Base-by-base conservation (phyloP, 2,113 vertebrate genomes). In the Mionectes macconnelli region DNA sequence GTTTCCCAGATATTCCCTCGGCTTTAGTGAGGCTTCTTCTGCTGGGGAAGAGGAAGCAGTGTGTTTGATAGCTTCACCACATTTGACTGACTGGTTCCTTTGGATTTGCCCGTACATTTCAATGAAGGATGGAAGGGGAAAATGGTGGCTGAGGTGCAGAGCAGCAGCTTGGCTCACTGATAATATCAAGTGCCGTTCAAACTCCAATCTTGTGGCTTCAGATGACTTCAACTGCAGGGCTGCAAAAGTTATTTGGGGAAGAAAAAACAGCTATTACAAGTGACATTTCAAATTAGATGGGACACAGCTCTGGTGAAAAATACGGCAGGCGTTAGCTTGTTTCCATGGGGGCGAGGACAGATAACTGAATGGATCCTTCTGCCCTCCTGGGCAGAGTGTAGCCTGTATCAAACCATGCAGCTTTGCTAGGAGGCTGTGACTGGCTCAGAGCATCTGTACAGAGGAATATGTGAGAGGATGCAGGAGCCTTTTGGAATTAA, bases 271-370 rank as follows among this genome's bases (percentile, higher is more conserved):
- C 90, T 94, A 62, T 84, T 94, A 73, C 66, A 77, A 91, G 90
- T 83, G 82, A 88, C 87, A 78, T 88, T 88, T 76, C 84, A 84
- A 94, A 92, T 84, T 64, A 68, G 60, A 84, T 86, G 85, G 76
- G 85, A 84, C n/a, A 67, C 27, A 80, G 72, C n/a, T 81, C 45
- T 78, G 0, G 0, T 88, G 73, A 90, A 95, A 44, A 95, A 70
- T 81, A 91, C 64, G 75, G 68, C 68, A 47, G 35, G 47, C 35
- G 78, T 90, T 75, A 74, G n/a, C 82, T 84, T 86, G 82, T 83
- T 91, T 75, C 82, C 18, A 21, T 67, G 30, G 64, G 42, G 44
- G 30, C 1, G 3, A 55, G 73, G 75, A 55, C 33, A 60, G 76
- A 70, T 81, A 86, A 52, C 64, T 6, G 31, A 90, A 42, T 9